Conservation (phyloP, 2,113 vertebrate genomes). For the Callospermophilus lateralis region DNA sequence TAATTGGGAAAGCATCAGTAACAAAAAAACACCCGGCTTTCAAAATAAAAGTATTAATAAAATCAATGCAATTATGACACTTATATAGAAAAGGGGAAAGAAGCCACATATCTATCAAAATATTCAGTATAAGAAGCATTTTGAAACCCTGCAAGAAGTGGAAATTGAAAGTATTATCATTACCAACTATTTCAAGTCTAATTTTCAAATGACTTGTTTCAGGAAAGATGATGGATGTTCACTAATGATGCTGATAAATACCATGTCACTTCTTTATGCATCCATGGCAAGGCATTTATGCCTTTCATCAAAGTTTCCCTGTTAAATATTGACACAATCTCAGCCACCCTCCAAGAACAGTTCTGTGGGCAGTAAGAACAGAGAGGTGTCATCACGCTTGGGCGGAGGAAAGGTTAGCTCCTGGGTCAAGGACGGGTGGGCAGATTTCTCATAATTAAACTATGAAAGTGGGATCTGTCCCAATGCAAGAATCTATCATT, state of each 20-base stretch:
- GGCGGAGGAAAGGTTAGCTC: not conserved
- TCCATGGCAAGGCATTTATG: not conserved
- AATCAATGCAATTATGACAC: conserved; percentile 30
- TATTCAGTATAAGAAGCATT: conserved; percentile 4
- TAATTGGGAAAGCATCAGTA: not conserved
- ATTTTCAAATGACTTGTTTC: conserved; percentile 17
- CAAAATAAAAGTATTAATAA: conserved; percentile 34
- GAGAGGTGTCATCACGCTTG: not conserved
- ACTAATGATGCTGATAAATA: not conserved
- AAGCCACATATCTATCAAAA: not conserved
- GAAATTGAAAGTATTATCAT: conserved; percentile 35
- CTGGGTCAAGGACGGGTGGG: not conserved
- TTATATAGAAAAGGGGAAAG: conserved; percentile 33
- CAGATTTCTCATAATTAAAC: not conserved
- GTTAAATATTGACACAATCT: not conserved
- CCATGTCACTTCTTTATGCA: not conserved
- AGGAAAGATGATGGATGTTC: conserved; percentile 27
- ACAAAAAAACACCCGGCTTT: not conserved
- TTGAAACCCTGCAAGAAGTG: conserved; percentile 10
- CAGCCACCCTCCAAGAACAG: not conserved
- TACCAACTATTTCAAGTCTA: conserved; percentile 17
- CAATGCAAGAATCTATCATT: not conserved
- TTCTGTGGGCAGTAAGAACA: not conserved
- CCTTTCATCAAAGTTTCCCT: not conserved
- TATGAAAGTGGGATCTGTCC: not conserved